Percentiles rank a stretch among this genome's conserved stretches.
These are phyloP conservation scores for Antigone vipio DNA, from an alignment of 2,113 vertebrate genomes.

Conservation along the genomic window DNA sequence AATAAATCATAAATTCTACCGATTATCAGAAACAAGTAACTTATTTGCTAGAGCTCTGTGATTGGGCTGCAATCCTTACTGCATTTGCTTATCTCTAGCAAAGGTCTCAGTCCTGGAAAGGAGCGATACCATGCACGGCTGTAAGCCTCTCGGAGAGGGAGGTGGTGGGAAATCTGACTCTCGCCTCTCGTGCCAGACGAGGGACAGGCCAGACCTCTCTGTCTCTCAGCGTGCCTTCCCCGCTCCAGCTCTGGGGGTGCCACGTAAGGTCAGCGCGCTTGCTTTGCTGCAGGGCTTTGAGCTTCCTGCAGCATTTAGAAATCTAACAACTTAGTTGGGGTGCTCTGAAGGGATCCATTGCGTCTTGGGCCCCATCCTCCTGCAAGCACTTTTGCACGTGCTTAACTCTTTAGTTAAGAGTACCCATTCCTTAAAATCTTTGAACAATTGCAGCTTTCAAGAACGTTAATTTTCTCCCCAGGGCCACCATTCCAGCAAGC, in stretches of 20 bases:
- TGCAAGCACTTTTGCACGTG: background rate
- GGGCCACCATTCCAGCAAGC: background rate
- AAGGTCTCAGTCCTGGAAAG: background rate
- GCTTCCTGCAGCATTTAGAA: background rate
- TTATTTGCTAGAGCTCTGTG: background rate
- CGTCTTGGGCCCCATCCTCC: background rate
- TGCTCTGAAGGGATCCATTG: background rate
- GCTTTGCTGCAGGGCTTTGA: background rate
- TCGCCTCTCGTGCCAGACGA: background rate
- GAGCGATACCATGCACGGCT: rapidly evolving
- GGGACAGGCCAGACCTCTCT: no score
- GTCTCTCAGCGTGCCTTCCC: rapidly evolving
- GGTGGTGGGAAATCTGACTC: background rate
- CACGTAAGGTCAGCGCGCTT: background rate
- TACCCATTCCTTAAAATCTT: background rate
- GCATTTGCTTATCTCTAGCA: background rate
- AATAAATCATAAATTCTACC: background rate
- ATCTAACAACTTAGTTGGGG: background rate
- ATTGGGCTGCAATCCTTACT: background rate
- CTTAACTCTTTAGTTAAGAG: background rate
- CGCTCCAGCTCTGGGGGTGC: background rate
- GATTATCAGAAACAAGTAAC: background rate
- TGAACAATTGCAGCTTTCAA: background rate
- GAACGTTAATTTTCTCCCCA: background rate
- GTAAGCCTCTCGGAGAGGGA: background rate